phyloP scores from a whole-genome alignment of 92 coral and sea anemone species.

The Diadumene lineata region DNA sequence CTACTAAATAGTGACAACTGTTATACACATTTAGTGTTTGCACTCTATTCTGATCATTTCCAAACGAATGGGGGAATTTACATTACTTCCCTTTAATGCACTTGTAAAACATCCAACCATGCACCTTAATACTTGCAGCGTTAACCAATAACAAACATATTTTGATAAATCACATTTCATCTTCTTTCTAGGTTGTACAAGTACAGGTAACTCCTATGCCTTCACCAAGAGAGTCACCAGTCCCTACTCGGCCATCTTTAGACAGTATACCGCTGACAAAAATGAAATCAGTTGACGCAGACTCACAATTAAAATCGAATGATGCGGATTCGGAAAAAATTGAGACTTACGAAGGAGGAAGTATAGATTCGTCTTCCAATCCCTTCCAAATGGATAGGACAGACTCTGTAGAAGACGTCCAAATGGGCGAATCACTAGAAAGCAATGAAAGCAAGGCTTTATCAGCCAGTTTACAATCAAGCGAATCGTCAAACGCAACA shows the following conservation, averaged over 20 bases:
- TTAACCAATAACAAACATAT: neutral
- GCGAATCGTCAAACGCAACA: neutral
- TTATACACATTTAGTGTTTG: too few relatives aligned
- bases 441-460: conserved; percentile 6
- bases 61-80: too few relatives aligned
- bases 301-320: neutral
- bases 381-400: conserved; percentile 28
- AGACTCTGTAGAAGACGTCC: conserved; percentile 6
- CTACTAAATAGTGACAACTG: too few relatives aligned
- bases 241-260: conserved; percentile 32
- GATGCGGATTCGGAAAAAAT: conserved; percentile 33
- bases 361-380: conserved; percentile 22
- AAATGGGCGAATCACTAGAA: conserved; percentile 4
- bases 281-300: conserved; percentile 18
- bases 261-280: conserved; percentile 24
- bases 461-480: neutral
- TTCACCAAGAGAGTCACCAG: conserved; percentile 65
- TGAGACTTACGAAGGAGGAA: conserved; percentile 44
- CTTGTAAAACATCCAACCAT: neutral
- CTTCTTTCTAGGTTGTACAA: conserved; percentile 53
- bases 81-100: too few relatives aligned
- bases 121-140: neutral
- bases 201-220: conserved; percentile 68
- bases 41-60: too few relatives aligned
- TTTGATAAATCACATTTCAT: neutral